phyloP scores from a whole-genome alignment of 2,888 invertebrate species.

The Eupithecia inturbata region DNA sequence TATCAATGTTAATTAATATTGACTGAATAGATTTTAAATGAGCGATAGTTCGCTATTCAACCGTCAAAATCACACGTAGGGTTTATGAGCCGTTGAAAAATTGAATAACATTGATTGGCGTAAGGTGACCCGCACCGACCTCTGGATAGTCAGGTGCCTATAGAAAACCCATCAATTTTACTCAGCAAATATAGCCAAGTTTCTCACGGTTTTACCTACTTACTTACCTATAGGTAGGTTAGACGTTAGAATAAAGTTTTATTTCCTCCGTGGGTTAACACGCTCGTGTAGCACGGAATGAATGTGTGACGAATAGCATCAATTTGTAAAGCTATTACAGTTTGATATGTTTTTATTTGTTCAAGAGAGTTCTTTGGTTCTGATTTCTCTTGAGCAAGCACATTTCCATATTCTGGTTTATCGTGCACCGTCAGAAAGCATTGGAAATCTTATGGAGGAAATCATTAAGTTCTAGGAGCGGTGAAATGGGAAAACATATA shows the following conservation, averaged over 20 bases:
- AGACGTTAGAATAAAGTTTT: conserved; percentile 22
- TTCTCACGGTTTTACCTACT: conserved; percentile 52
- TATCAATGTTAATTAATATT: conserved; percentile 24
- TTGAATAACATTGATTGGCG: conserved; percentile 55
- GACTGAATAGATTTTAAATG: conserved; percentile 9
- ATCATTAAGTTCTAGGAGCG: neutral
- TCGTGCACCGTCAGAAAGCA: neutral
- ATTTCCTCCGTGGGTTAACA: conserved; percentile 45
- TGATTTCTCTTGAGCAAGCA: conserved; percentile 35
- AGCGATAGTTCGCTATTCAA: conserved; percentile 13
- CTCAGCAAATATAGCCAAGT: conserved; percentile 42
- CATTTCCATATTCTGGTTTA: conserved; percentile 11
- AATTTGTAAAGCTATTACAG: conserved; percentile 38
- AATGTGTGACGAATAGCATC: conserved; percentile 52
- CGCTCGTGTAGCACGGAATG: conserved; percentile 50
- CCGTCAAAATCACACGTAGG: conserved; percentile 16
- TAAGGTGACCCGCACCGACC: conserved; percentile 55
- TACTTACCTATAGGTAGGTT: conserved; percentile 34
- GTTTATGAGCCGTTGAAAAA: conserved; percentile 34
- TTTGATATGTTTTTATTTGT: conserved; percentile 41
- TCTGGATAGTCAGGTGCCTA: conserved; percentile 50
- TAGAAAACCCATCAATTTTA: conserved; percentile 55
- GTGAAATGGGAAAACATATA: neutral
- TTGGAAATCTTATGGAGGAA: neutral
- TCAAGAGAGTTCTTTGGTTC: conserved; percentile 35